Percentiles rank a stretch among this genome's conserved stretches.
Evolutionary conservation across 2,888 invertebrate genomes (phyloP).

Genomic region (Achlya flavicornis): DNA sequence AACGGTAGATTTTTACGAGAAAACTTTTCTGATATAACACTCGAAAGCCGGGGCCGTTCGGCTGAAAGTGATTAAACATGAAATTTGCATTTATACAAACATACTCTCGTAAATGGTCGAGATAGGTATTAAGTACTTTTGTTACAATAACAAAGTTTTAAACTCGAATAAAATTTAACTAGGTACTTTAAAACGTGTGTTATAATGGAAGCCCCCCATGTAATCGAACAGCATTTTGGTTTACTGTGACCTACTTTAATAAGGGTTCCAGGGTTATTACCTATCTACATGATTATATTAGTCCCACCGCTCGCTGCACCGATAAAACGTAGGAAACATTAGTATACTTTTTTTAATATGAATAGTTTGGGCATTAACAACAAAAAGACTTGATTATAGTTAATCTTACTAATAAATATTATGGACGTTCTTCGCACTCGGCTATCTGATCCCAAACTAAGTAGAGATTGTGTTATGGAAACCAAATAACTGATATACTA

Average conservation of each 20-base stretch:
- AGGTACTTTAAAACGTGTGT: background rate
- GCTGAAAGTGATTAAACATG: constrained; percentile 59
- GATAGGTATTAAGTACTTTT: constrained; percentile 41
- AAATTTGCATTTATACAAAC: constrained; percentile 63
- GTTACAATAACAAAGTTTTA: constrained; percentile 43
- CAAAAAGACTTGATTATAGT: too few relatives aligned
- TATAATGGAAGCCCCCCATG: background rate
- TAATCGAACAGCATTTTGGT: constrained; percentile 1
- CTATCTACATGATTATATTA: background rate
- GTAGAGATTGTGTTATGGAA: too few relatives aligned
- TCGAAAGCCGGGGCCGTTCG: constrained; percentile 45
- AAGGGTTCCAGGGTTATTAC: background rate
- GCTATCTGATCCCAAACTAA: too few relatives aligned
- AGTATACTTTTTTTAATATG: too few relatives aligned
- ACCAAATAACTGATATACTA: too few relatives aligned
- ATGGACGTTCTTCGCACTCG: too few relatives aligned
- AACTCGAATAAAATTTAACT: constrained; percentile 38
- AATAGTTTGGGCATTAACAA: too few relatives aligned
- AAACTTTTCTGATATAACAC: constrained; percentile 68
- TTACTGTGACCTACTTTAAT: background rate
- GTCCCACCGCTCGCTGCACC: too few relatives aligned
- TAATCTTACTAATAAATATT: too few relatives aligned
- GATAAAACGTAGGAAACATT: too few relatives aligned
- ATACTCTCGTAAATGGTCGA: constrained; percentile 47
- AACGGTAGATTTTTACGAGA: constrained; percentile 68